Evolutionary conservation across 2,888 invertebrate genomes (phyloP), one percentile per base, ranked within the genome.

Genomic region (Eutolmus rufibarbis): DNA sequence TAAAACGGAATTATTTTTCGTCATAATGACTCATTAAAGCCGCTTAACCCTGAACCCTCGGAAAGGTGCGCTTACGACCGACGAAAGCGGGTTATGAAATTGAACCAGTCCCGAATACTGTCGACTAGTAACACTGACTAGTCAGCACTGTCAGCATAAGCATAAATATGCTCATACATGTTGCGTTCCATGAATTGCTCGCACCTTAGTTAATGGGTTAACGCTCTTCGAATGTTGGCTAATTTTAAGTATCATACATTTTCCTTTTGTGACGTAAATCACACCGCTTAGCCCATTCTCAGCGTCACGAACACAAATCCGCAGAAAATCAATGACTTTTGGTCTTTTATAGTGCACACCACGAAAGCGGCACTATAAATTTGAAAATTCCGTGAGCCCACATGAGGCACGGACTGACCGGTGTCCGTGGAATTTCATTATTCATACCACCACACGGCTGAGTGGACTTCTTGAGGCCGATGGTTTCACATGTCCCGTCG

Each of bases 261-360:
- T 28, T 46, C 12, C 51, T 5, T 34, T 5, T 19, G 31, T 46
- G 28, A 51, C 79, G 46, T 51, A 79, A 46, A 28, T 79, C 51
- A 28, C 2, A 31, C 51, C 23, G 79, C 51, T 51, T 56, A 28
- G 51, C 1, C 28, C 9, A 23, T 28, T 46, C 34, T 12, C n/a
- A 37, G 46, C 51, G 51, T 43, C 66, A 78, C n/a, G 51, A 46
- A 79, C 31, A 43, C 14, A 8, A 43, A 23, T 78, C 5, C 43
- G 37, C 40, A n/a, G 78, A 78, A 78, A 78, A 78, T 78, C 78
- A 43, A 78, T 78, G 78, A 77, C 14, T 40, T 78, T 78, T 23
- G 0, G 9, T 23, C 66, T 66, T n/a, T n/a, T 37, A 28, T 37
- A 76, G n/a, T 14, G 76, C 76, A 28, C 28, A 51, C 51, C n/a